These are phyloP conservation scores for Vandiemenella viatica DNA, from an alignment of 2,888 invertebrate species.

Conservation along the genomic window DNA sequence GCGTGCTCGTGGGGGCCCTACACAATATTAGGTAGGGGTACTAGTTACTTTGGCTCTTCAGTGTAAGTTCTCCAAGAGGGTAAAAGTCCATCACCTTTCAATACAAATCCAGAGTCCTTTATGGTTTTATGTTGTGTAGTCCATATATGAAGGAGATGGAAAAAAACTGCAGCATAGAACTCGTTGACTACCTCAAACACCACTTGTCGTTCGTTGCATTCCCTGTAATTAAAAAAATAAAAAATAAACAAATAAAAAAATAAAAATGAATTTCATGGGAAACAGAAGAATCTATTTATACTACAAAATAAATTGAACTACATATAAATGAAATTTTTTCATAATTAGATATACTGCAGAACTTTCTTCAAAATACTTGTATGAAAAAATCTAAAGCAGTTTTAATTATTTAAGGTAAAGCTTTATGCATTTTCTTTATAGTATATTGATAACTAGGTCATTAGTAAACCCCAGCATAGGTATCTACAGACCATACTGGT, in stretches of 20 bases:
- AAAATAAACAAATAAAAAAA: neutral
- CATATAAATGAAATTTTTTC: neutral
- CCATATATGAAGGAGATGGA: conserved; percentile 31
- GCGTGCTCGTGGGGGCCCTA: no score
- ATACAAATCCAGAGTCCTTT: conserved; percentile 32
- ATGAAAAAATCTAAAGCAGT: neutral
- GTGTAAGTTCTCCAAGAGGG: no score
- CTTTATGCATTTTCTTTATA: neutral
- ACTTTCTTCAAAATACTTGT: no score
- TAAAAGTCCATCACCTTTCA: conserved; percentile 34
- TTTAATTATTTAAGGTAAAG: neutral
- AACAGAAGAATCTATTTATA: neutral
- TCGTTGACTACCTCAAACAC: conserved; percentile 30
- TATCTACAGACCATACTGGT: neutral
- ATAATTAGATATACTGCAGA: no score
- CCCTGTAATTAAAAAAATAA: conserved; percentile 22
- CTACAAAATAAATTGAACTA: neutral
- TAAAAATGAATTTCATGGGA: neutral
- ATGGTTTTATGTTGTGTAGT: conserved; percentile 32
- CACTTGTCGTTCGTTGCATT: conserved; percentile 27
- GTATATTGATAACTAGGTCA: neutral
- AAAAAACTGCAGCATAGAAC: conserved; percentile 31
- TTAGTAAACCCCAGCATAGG: neutral
- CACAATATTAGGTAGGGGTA: no score
- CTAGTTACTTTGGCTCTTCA: no score